Evolutionary conservation across 2,888 invertebrate species (phyloP), one percentile per base, ranked within the genome.

Genomic region (Epirrhoe alternata): DNA sequence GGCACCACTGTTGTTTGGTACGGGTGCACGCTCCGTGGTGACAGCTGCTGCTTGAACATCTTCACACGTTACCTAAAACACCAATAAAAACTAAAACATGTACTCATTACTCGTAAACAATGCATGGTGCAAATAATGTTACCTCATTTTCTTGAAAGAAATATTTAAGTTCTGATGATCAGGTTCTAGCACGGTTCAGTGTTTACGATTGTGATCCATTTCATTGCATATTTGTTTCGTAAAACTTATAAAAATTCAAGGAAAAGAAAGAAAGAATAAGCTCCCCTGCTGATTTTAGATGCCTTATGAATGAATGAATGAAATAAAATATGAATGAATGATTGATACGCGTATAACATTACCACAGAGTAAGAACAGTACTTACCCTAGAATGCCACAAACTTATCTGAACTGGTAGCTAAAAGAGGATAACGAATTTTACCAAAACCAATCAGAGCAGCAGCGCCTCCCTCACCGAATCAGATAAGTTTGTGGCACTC

Each of bases 1-100:
- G 93, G 88, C 33, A 94, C 90, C 42, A 93, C 86, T 4, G 94
- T 94, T 5, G 93, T 94, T 78, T 94, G 94, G 71, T 94, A 94
- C 5, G 93, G 93, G 70, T 93, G 93, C 47, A 93, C 88, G 72
- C 88, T 92, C 50, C 93, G 86, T 5, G 92, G 89, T 12, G 93
- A 87, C 47, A 89, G 69, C 76, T 93, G 92, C 79, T 92, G 93
- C 77, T 92, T 93, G 73, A 87, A 94, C 95, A 91, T 94, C 75
- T 74, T 66, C 38, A 35, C 68, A 85, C 83, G 71, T 42, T 42
- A 42, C 38, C 38, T 42, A 10, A 35, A 33, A 33, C 33, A 33
- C 7, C 10, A 10, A 0, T 33, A 4, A 33, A 42, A 38, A 38
- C 65, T 60, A 58, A 74, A 73, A 75, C 71, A 73, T 60, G 54